Evolutionary conservation across 2,797 vertebrate genomes (phyloP).

Genomic region (Rhinoraja longicauda): DNA sequence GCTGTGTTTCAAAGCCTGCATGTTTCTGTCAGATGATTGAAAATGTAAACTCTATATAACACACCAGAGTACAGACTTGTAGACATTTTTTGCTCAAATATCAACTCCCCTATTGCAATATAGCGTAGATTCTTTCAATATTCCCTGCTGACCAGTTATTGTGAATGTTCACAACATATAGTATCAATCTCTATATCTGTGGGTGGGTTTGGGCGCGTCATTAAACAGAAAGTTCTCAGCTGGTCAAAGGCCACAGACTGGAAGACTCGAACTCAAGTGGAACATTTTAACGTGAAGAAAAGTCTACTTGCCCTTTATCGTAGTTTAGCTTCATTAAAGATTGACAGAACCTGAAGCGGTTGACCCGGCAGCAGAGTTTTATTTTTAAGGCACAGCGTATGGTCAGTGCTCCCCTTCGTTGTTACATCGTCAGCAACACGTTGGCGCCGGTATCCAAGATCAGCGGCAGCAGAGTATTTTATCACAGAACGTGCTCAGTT

Average conservation of each 20-base stretch:
- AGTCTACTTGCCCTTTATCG: not conserved
- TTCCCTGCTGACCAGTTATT: not conserved
- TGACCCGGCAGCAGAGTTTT: not conserved
- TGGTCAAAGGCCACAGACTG: not conserved
- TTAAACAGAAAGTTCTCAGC: slow-evolving; percentile 11
- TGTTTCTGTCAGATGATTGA: not conserved
- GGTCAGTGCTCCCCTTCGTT: not conserved
- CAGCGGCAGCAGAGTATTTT: not conserved
- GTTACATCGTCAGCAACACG: not conserved
- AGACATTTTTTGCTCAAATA: not conserved
- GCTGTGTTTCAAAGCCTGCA: not conserved
- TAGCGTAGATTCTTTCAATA: not conserved
- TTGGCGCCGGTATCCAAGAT: not conserved
- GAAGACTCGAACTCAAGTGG: not conserved
- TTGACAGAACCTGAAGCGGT: not conserved
- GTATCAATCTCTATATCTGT: not conserved
- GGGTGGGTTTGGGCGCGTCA: not conserved
- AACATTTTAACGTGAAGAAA: not conserved
- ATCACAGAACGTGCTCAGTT: not conserved
- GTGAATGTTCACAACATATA: not conserved
- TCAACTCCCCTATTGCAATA: not conserved
- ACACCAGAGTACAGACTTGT: not conserved
- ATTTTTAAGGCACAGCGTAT: not conserved
- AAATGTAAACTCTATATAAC: not conserved
- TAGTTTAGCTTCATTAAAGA: slow-evolving; percentile 13